Percentiles rank a stretch among this genome's conserved stretches.
Evolutionary conservation across 2,888 invertebrate genomes (phyloP).

Genomic region (Fabriciana adippe): DNA sequence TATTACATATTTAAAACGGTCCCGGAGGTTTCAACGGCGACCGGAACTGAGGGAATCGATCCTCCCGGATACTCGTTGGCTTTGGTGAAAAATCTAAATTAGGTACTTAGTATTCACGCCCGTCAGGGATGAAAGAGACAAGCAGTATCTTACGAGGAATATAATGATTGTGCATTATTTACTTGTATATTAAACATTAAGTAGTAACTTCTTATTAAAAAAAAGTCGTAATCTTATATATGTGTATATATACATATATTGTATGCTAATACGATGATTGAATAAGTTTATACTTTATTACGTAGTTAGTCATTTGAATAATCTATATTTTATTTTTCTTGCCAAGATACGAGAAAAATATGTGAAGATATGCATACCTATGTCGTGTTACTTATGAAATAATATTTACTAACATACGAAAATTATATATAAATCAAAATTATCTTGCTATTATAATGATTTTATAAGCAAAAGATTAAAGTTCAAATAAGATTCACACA

Average conservation of each 20-base stretch:
- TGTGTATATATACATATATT: not conserved
- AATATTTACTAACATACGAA: too few species aligned
- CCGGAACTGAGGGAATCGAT: slow-evolving; percentile 79
- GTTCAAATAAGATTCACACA: too few species aligned
- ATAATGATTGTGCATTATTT: slow-evolving; percentile 30
- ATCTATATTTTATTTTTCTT: too few species aligned
- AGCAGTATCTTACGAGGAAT: slow-evolving; percentile 20
- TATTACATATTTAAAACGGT: slow-evolving; percentile 74
- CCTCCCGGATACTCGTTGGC: slow-evolving; percentile 65
- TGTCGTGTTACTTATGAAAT: too few species aligned
- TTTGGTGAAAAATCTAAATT: slow-evolving; percentile 77
- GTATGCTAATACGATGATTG: not conserved
- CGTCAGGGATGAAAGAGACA: slow-evolving; percentile 28
- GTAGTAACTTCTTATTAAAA: slow-evolving; percentile 1
- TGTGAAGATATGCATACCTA: too few species aligned
- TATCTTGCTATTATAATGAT: too few species aligned
- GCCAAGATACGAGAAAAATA: too few species aligned
- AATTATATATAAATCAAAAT: too few species aligned
- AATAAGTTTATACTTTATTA: not conserved
- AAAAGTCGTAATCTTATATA: not conserved
- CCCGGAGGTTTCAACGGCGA: slow-evolving; percentile 64
- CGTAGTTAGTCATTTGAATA: not conserved
- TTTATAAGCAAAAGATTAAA: too few species aligned
- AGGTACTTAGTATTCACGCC: slow-evolving; percentile 75
- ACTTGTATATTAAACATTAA: slow-evolving; percentile 17